A percentile compares a stretch with the other conserved stretches of the same genome.
These are phyloP conservation scores for Catocala fraxini DNA, from an alignment of 2,888 invertebrate genomes.

Conservation along the genomic window DNA sequence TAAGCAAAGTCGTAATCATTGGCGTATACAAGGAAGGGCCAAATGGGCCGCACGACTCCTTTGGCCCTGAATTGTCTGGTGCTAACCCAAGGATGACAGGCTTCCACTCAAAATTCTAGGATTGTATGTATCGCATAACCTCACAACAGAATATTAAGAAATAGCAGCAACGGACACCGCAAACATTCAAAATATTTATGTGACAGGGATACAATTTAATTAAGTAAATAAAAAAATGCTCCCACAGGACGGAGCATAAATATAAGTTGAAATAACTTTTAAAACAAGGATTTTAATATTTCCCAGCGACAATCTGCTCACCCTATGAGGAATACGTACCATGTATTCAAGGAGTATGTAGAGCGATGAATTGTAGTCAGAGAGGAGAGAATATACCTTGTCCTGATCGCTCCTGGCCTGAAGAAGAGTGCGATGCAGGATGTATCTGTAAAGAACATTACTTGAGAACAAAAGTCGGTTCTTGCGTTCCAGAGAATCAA, in stretches of 20 bases:
- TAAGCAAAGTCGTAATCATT: too few relatives aligned
- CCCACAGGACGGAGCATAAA: neutral
- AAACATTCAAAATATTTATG: too few relatives aligned
- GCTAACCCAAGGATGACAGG: too few relatives aligned
- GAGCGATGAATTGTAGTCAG: constrained; percentile 46
- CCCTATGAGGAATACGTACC: constrained; percentile 44
- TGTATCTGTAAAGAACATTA: constrained; percentile 35
- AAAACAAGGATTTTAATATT: neutral
- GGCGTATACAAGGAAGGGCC: too few relatives aligned
- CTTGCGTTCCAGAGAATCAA: constrained; percentile 26
- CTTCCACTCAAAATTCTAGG: too few relatives aligned
- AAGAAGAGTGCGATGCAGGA: constrained; percentile 6
- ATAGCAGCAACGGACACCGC: too few relatives aligned
- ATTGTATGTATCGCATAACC: too few relatives aligned
- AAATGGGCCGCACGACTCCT: too few relatives aligned
- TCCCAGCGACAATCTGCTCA: constrained; percentile 21
- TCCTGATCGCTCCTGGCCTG: neutral
- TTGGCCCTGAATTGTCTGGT: too few relatives aligned
- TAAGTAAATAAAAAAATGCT: too few relatives aligned
- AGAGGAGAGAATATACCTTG: constrained; percentile 37
- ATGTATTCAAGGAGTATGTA: constrained; percentile 48
- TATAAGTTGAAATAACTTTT: neutral
- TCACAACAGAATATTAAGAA: too few relatives aligned
- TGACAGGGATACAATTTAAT: too few relatives aligned
- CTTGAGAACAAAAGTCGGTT: constrained; percentile 24